Evolutionary conservation across 2,113 vertebrate genomes (phyloP).

Genomic region (Noturus placidus): DNA sequence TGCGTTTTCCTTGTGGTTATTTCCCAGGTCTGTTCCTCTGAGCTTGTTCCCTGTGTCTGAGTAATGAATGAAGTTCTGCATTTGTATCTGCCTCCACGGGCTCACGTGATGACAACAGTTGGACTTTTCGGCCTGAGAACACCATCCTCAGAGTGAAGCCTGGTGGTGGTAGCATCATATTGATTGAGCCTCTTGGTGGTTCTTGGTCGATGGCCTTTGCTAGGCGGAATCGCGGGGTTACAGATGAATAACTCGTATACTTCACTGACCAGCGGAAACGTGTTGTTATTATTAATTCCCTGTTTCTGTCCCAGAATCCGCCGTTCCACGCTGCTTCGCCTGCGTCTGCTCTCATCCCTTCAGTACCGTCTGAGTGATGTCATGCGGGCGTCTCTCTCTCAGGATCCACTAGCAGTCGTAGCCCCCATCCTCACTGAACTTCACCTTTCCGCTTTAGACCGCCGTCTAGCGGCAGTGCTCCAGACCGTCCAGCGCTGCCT

Average conservation of each 20-base stretch:
- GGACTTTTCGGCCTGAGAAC: neutral
- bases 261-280: neutral
- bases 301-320: slow-evolving; percentile 68
- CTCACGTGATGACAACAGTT: too few species aligned
- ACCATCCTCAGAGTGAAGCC: neutral
- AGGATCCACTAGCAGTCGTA: slow-evolving; percentile 65
- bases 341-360: slow-evolving; percentile 70
- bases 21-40: too few species aligned
- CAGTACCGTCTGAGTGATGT: slow-evolving; percentile 72
- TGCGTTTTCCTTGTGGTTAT: too few species aligned
- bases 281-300: neutral
- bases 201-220: neutral
- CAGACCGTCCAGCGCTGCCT: slow-evolving; percentile 56
- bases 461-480: slow-evolving; percentile 67
- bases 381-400: slow-evolving; percentile 71
- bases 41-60: too few species aligned
- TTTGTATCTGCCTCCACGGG: too few species aligned
- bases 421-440: slow-evolving; percentile 73
- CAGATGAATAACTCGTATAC: neutral
- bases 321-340: slow-evolving; percentile 73
- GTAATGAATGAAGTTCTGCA: too few species aligned
- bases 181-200: neutral
- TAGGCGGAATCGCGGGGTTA: neutral
- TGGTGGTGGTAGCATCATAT: neutral
- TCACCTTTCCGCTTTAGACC: slow-evolving; percentile 70